Base-by-base conservation (phyloP, 2,113 vertebrate genomes). In the Stictonetta naevosa region DNA sequence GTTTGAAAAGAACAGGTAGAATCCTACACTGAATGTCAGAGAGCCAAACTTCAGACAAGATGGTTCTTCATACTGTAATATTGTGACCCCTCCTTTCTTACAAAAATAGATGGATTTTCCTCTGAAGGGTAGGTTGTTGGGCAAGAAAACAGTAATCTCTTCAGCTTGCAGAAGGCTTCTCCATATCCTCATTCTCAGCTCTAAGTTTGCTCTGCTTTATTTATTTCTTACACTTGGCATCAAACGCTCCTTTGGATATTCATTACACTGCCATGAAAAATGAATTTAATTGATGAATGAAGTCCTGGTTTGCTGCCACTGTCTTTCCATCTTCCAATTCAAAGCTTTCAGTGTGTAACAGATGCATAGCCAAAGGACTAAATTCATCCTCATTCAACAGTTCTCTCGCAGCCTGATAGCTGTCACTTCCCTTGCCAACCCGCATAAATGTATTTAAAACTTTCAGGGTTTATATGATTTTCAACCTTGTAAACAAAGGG, bases 201-300 rank as follows among this genome's bases (percentile, higher is more conserved):
- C 64, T 84, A 25, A 13, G 17, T 67, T 85, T 87, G 52, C 38
- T 23, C 44, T 31, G 9, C 29, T 78, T 77, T 75, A 95, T 91
- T 91, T 95, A 59, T 94, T 93, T 96, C 86, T 62, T 28, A 4
- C 10, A 67, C 66, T 88, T 91, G 81, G 75, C 63, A 83, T 91
- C 69, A 88, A 72, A 21, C 13, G n/a, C 76, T 85, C 63, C 82
- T 64, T 71, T 91, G 92, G 82, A 83, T 72, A 81, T 84, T 81
- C 76, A 87, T 93, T 64, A 79, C 3, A 2, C 34, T 60, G 20
- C 69, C 56, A 78, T 60, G 74, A 91, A 95, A 96, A 97, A 92
- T 87, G 58, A 71, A 50, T 79, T 72, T 83, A 95, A 95, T 83
- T 95, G 90, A 92, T 88, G 89, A 87, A 95, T 90, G 78, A 94